Conservation (phyloP, 2,888 invertebrate species). For the Xylophagus ater region DNA sequence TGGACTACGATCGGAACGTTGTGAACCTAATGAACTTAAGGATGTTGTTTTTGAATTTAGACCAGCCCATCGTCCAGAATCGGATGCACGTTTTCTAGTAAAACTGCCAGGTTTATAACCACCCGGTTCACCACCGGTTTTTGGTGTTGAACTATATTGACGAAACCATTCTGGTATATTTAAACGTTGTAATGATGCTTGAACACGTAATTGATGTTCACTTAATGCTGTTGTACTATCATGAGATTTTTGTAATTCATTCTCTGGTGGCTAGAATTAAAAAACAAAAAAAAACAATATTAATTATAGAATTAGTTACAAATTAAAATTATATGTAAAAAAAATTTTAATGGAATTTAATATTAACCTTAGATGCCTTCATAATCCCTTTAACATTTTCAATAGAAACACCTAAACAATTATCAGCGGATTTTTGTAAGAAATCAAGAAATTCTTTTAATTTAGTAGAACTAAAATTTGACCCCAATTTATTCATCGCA, state of each 20-base stretch:
- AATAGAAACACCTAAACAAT: no score
- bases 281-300: conserved; percentile 19
- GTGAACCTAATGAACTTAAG: conserved; percentile 58
- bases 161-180: conserved; percentile 94
- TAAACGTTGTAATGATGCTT: conserved; percentile 84
- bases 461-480: no score
- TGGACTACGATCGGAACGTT: conserved; percentile 39
- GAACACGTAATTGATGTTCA: conserved; percentile 87
- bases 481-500: no score
- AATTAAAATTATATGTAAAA: no score
- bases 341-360: no score
- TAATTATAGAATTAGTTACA: no score
- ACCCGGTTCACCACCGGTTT: conserved; percentile 18
- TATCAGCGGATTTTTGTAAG: no score
- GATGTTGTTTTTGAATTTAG: conserved; percentile 80
- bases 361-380: no score
- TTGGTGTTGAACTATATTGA: conserved; percentile 32
- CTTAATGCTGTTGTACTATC: conserved; percentile 61
- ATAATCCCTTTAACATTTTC: no score
- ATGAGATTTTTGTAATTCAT: conserved; percentile 72
- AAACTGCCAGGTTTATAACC: conserved; percentile 60
- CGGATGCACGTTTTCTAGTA: conserved; percentile 66
- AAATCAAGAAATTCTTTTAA: no score
- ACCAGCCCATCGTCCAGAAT: conserved; percentile 49
- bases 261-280: conserved; percentile 75